Base-by-base conservation (phyloP, 2,888 invertebrate genomes). In the Sicus ferrugineus region DNA sequence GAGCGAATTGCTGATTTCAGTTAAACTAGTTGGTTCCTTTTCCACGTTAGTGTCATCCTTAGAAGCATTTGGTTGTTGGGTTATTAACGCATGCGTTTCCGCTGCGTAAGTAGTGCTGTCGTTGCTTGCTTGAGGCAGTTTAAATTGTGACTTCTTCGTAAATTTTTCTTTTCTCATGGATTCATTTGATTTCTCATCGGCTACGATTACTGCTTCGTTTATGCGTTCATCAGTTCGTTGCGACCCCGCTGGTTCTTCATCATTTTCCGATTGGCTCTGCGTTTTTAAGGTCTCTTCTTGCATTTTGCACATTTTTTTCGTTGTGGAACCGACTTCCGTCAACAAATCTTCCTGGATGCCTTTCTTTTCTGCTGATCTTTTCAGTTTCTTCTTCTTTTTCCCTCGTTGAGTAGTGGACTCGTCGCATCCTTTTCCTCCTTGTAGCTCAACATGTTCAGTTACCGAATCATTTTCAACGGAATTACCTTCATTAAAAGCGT, bases 271-370 rank as follows among this genome's bases (percentile, higher is more conserved):
- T 1, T 9, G 0, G 5, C 2, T n/a, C n/a, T 42, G 42, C n/a
- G n/a, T 16, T 42, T n/a, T 7, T 4, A 16, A 42, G 14, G n/a
- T 9, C 2, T 42, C 16, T 3, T 42, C 42, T 9, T 16, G 16
- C 1, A n/a, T 42, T 42, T 42, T 42, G 16, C 42, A n/a, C n/a
- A n/a, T 42, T 42, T 42, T 77, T 16, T 77, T 75, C 3, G 75
- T 62, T n/a, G 74, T 69, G 0, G 72, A 28, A 0, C 69, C 50
- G 2, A 73, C 70, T 14, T 75, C 63, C 5, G 19, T 38, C 21
- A 69, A 46, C 7, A 68, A 68, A 5, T 70, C 48, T 14, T 46
- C 54, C 11, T 30, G 2, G 14, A 30, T 19, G 42, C 48, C 34
- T n/a, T 23, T 64, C 52, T 4, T 21, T 52, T 31, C 42, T 26